Percentiles rank a stretch among this genome's conserved stretches.
Evolutionary conservation across 92 coral and sea anemone genomes (phyloP).

Genomic region (Siderastrea radians): DNA sequence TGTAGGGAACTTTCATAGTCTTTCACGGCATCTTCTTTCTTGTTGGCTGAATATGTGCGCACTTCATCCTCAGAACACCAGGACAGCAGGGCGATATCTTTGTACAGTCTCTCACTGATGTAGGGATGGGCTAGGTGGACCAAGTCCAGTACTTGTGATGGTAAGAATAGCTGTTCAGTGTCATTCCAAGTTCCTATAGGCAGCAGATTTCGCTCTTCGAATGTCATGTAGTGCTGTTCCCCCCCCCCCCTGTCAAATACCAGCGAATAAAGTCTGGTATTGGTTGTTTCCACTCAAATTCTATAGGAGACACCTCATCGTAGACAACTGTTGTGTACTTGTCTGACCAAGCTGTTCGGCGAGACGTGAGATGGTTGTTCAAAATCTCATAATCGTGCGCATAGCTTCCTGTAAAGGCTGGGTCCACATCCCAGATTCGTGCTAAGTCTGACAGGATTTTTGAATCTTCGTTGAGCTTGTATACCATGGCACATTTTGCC

Average conservation of each 20-base stretch:
- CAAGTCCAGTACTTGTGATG: constrained; percentile 51
- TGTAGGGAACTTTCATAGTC: constrained; percentile 22
- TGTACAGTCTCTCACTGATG: constrained; percentile 6
- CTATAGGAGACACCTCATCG: constrained; percentile 4
- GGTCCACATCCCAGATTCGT: constrained; percentile 42
- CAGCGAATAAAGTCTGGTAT: constrained; percentile 64
- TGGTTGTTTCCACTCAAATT: constrained; percentile 46
- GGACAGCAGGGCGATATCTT: constrained; percentile 25
- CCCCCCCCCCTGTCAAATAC: constrained; percentile 36
- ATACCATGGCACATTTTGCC: constrained; percentile 44
- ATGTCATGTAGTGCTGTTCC: constrained; percentile 42
- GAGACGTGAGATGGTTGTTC: constrained; percentile 6
- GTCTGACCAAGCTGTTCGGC: constrained; percentile 58
- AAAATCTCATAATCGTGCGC: constrained; percentile 33
- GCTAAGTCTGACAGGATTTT: constrained; percentile 27
- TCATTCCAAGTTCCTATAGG: constrained; percentile 42
- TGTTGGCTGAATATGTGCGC: not conserved
- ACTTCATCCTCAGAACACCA: constrained; percentile 36
- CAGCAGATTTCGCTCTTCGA: constrained; percentile 27
- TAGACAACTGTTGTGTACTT: constrained; percentile 57
- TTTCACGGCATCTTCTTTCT: constrained; percentile 15
- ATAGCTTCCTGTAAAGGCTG: constrained; percentile 35
- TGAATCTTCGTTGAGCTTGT: constrained; percentile 31
- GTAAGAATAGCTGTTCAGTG: constrained; percentile 41
- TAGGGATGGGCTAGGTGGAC: constrained; percentile 16